Conservation (phyloP, 2,888 invertebrate genomes). For the Iphiclides podalirius region DNA sequence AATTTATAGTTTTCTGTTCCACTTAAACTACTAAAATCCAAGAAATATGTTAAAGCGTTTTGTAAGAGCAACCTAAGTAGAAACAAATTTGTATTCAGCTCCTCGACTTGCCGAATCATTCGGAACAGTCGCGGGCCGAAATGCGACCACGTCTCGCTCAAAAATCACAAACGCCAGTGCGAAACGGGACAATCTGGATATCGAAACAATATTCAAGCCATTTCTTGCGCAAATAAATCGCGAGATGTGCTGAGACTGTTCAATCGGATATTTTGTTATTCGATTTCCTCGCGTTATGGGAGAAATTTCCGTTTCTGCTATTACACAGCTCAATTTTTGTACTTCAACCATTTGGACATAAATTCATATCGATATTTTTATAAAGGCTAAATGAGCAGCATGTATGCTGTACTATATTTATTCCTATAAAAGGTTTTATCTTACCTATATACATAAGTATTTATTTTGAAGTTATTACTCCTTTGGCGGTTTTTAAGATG, state of each 20-base stretch:
- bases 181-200: conserved; percentile 12
- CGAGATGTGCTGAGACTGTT: conserved; percentile 11
- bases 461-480: too few relatives aligned
- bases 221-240: conserved; percentile 20
- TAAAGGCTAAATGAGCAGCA: neutral
- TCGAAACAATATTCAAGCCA: conserved; percentile 21
- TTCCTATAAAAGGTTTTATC: too few relatives aligned
- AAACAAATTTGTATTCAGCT: conserved; percentile 6
- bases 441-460: too few relatives aligned
- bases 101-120: conserved; percentile 7
- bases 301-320: too few relatives aligned
- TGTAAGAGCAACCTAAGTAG: conserved; percentile 1
- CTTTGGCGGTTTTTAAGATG: too few relatives aligned
- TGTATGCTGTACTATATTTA: too few relatives aligned
- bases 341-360: too few relatives aligned
- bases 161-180: conserved; percentile 11
- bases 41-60: too few relatives aligned
- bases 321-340: too few relatives aligned
- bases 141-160: conserved; percentile 1
- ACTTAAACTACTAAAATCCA: too few relatives aligned
- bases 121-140: conserved; percentile 1
- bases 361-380: too few relatives aligned
- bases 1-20: too few relatives aligned
- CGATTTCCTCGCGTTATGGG: conserved; percentile 10
- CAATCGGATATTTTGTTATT: conserved; percentile 17